phyloP scores from a whole-genome alignment of 2,797 vertebrate genomes.

The Protosalanx chinensis region DNA sequence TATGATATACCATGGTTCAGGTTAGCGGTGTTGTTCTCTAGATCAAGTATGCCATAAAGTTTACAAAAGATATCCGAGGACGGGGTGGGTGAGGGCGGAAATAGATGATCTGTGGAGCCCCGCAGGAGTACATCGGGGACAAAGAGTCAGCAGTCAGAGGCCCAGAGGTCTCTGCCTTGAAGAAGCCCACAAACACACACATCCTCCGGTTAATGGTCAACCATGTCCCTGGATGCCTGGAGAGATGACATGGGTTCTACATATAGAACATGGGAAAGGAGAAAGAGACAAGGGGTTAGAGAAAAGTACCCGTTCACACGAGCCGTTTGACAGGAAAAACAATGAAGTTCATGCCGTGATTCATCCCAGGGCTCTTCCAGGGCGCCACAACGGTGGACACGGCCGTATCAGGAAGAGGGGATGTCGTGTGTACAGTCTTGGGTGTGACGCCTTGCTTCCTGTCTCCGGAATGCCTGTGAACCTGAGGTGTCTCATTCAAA shows the following conservation, averaged over 20 bases:
- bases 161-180: constrained; percentile 29
- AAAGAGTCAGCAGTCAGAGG: constrained; percentile 3
- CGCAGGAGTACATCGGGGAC: neutral
- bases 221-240: constrained; percentile 44
- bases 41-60: neutral
- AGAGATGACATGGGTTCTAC: constrained; percentile 44
- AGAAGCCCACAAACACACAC: constrained; percentile 38
- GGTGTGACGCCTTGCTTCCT: constrained; percentile 54
- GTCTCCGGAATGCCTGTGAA: constrained; percentile 35
- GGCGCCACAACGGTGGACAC: constrained; percentile 49
- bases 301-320: constrained; percentile 48
- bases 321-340: constrained; percentile 61
- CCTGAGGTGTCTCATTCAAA: constrained; percentile 23
- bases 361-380: constrained; percentile 61
- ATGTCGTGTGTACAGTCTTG: constrained; percentile 34
- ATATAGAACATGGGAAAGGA: constrained; percentile 65
- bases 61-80: neutral
- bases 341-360: constrained; percentile 68
- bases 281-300: constrained; percentile 49
- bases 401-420: constrained; percentile 53
- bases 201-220: constrained; percentile 49
- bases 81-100: neutral
- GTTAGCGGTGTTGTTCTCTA: neutral
- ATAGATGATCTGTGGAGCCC: neutral
- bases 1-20: neutral